Base-by-base conservation (phyloP, 2,888 invertebrate species). In the Drosophila pseudotakahashii region DNA sequence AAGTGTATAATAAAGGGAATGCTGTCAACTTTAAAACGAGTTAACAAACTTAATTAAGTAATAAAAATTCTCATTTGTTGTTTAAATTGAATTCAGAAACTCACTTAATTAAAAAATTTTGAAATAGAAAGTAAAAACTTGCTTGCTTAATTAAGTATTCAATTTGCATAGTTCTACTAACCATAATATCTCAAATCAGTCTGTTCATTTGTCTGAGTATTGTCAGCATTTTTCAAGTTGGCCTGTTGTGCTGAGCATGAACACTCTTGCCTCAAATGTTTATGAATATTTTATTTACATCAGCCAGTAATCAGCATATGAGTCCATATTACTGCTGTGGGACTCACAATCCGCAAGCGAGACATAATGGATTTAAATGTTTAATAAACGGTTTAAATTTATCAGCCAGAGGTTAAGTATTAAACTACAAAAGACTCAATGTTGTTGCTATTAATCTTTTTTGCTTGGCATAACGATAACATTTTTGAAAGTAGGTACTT, bases 251-350 rank as follows among this genome's bases (percentile, higher is more conserved):
- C 16, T 34, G 10, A 34, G 36, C 34, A 23, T 10, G 42, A 19
- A 19, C 19, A 23, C 39, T n/a, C 37, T 41, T n/a, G 41, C 72
- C 50, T 55, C 23, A 51, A 63, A 45, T 32, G 59, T 69, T 70
- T 66, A 78, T 80, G 72, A 67, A 79, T 79, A 67, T 83, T 80
- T 78, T 72, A 81, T 76, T 73, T 59, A 71, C 77, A 71, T 60
- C 55, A 69, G 47, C 19, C 54, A 50, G 73, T 70, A 76, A 84
- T 76, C 70, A 73, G 37, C 69, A 70, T 64, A 68, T 82, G 78
- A 82, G 77, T 73, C 64, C 85, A 79, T 70, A 77, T 57, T 70
- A 62, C 81, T 67, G 68, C 55, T 57, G 10, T n/a, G 82, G 70
- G 85, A 81, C 59, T 32, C 23, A 13, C 50, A n/a, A 71, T 37